Evolutionary conservation across 2,113 vertebrate genomes (phyloP), one percentile per base, ranked within the genome.

Genomic region (Thamnaconus septentrionalis): DNA sequence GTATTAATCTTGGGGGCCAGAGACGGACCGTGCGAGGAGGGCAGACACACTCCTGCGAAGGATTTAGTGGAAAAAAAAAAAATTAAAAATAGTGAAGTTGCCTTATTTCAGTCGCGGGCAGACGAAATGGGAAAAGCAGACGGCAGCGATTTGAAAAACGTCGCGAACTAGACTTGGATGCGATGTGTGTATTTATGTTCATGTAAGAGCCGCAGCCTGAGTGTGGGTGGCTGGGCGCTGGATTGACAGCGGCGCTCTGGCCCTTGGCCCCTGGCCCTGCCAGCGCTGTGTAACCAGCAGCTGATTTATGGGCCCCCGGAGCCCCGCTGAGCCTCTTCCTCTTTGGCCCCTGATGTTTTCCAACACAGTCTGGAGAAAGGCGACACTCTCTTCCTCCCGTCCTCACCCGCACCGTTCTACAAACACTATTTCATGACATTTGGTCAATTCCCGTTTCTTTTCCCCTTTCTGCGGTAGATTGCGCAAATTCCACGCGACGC

Each of bases 281-380:
- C 83, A 83, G 80, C 56, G 31, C 87, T 85, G 76, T 85, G 81
- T 78, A 87, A 84, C 78, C 83, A 87, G 82, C 82, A 75, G 77
- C 85, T 89, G 83, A 90, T 89, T 88, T 89, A 88, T 85, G 81
- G 18, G 78, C 76, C 77, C 72, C 74, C 10, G 56, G 64, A 82
- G 73, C 77, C 83, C 79, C 1, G 61, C 73, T 69, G 80, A 85
- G 81, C 73, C 66, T 80, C 84, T 90, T 90, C 84, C 83, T 81
- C 85, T 85, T 65, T 73, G 79, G 84, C 71, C 78, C 66, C 80
- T 61, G 56, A 71, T 81, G 82, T 85, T 87, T 86, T 85, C 67
- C 43, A 71, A 81, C 58, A 61, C 53, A 79, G 61, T 44, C 71
- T 53, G 48, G 60, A 78, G 66, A 83, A 80, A 84, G 54, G 54